phyloP scores from a whole-genome alignment of 2,797 vertebrate genomes.

The Hoplostethus atlanticus region DNA sequence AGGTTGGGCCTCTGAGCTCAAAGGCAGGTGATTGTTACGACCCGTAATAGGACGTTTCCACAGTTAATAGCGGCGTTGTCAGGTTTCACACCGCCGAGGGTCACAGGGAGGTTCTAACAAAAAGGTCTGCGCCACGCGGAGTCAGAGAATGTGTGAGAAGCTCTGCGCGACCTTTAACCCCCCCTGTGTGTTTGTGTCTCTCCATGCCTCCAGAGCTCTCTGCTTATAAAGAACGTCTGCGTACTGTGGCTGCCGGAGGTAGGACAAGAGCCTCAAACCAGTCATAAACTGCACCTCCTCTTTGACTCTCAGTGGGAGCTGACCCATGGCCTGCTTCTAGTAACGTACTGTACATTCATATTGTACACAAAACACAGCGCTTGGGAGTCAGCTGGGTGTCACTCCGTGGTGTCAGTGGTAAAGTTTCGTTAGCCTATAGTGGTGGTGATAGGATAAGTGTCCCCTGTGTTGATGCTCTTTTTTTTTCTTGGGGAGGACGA shows the following conservation, averaged over 20 bases:
- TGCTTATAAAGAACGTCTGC: slow-evolving; percentile 25
- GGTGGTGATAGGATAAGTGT: not conserved
- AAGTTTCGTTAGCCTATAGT: not conserved
- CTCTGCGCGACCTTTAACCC: not conserved
- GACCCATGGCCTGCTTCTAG: not conserved
- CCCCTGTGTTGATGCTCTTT: not conserved
- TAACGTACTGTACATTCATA: not conserved
- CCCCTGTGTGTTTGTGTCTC: slow-evolving; percentile 17
- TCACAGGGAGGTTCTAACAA: slow-evolving; percentile 32
- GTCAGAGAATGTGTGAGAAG: slow-evolving; percentile 26
- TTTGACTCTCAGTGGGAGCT: not conserved
- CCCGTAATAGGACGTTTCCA: slow-evolving; percentile 46
- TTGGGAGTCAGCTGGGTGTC: not conserved
- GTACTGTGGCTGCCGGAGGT: not conserved
- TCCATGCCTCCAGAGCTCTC: slow-evolving; percentile 39
- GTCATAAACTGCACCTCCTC: not conserved
- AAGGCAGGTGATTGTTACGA: slow-evolving; percentile 43
- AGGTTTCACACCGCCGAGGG: slow-evolving; percentile 6
- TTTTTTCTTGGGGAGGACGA: not conserved
- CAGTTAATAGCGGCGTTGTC: slow-evolving; percentile 44
- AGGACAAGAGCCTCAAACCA: not conserved
- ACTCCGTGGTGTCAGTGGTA: not conserved
- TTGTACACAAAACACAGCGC: not conserved
- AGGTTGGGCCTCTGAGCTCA: slow-evolving; percentile 45
- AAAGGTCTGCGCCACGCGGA: not conserved